Percentiles rank a stretch among this genome's conserved stretches.
Evolutionary conservation across 2,888 invertebrate species (phyloP).

Genomic region (Willowsia nigromaculata): DNA sequence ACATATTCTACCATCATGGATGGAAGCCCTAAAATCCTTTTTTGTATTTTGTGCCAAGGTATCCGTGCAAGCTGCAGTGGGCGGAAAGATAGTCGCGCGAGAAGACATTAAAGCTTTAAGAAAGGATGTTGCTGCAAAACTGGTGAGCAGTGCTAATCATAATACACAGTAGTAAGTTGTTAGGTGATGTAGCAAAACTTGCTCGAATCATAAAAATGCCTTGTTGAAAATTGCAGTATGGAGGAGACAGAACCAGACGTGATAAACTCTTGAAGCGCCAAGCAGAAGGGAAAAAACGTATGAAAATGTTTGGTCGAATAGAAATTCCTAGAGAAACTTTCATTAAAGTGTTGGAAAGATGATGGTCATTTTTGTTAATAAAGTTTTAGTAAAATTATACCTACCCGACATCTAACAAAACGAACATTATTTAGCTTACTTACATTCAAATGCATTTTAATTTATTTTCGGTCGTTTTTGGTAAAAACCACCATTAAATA

Average conservation of each 20-base stretch:
- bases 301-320: constrained; percentile 95
- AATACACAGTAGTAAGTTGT: too few relatives aligned
- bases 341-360: constrained; percentile 90
- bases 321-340: constrained; percentile 95
- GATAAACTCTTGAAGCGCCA: constrained; percentile 94
- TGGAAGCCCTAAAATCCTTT: too few relatives aligned
- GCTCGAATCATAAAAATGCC: too few relatives aligned
- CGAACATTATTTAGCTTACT: too few relatives aligned
- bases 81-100: constrained; percentile 89
- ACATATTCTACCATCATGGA: background rate
- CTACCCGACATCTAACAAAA: too few relatives aligned
- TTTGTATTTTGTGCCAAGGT: too few relatives aligned
- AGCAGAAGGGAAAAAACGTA: constrained; percentile 95
- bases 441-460: too few relatives aligned
- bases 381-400: too few relatives aligned
- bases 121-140: constrained; percentile 96
- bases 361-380: constrained; percentile 20
- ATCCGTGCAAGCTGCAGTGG: constrained; percentile 91
- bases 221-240: constrained; percentile 87
- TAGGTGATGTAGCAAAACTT: too few relatives aligned
- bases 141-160: constrained; percentile 88
- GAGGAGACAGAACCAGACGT: constrained; percentile 93
- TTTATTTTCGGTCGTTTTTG: too few relatives aligned
- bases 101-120: constrained; percentile 92
- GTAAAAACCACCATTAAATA: too few relatives aligned